Base-by-base conservation (phyloP, 2,888 invertebrate species). In the Trilocha varians region DNA sequence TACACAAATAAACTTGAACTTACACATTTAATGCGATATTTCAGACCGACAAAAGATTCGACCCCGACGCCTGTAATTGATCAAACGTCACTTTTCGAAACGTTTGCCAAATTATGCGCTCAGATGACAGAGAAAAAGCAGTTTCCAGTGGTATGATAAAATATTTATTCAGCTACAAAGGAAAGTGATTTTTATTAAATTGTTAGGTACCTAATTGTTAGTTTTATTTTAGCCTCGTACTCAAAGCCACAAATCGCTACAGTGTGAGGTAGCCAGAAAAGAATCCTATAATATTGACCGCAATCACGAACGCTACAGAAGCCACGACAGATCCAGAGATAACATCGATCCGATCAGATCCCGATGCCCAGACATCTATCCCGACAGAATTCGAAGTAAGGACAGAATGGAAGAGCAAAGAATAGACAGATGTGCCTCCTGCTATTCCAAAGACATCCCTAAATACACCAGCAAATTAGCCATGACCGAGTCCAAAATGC, bases 181-280 rank as follows among this genome's bases (percentile, higher is more conserved):
- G 25, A 5, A 9, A 13, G 4, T 16, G 16, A n/a, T 16, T 39
- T 13, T 25, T 3, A 6, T 13, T 18, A 25, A 9, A 13, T 18
- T 16, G 11, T 9, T 13, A 0, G 1, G 15, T 16, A 36, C 16
- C 13, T 13, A 5, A n/a, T 4, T 13, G 5, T 35, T 34, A 0
- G 13, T 34, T 40, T 17, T 32, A 9, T 70, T 67, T 37, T 55
- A 80, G 83, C 53, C 59, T 11, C 70, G 73, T 32, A 63, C 69
- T n/a, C 71, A 70, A 13, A 84, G 84, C 38, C 77, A 84, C 52
- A 83, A 83, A 55, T 84, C 84, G 2, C 52, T 84, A 16, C 82
- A 84, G 56, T 82, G 80, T 46, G 78, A 82, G 57, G 76, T 66
- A 2, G 16, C 70, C 0, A 61, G 48, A 38, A 57, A 52, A 5